Conservation (phyloP, 2,888 invertebrate genomes). For the Lepidonotus clava region DNA sequence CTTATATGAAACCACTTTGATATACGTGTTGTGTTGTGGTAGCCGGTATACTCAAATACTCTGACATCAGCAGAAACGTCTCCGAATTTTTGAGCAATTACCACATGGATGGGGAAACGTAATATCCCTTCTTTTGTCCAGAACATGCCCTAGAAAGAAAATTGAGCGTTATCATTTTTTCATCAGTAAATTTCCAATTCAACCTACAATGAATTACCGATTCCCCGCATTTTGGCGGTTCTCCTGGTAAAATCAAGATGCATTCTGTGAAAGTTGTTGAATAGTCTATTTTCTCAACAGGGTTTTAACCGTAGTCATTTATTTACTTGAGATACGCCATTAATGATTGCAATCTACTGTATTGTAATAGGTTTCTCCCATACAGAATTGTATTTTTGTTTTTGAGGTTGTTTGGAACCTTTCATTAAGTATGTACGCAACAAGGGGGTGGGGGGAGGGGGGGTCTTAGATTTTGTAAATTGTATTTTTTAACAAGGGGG, state of each 20-base stretch:
- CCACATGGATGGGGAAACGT: constrained; percentile 28
- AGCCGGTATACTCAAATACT: not conserved
- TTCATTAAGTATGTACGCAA: too few relatives aligned
- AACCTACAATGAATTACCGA: too few relatives aligned
- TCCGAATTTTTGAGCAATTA: not conserved
- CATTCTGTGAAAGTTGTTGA: not conserved
- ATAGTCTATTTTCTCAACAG: not conserved
- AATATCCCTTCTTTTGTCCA: not conserved
- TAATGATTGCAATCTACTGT: not conserved
- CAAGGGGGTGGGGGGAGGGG: too few relatives aligned
- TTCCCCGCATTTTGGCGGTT: not conserved
- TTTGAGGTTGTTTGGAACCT: too few relatives aligned
- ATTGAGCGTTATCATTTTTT: not conserved
- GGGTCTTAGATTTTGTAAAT: too few relatives aligned
- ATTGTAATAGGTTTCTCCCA: not conserved
- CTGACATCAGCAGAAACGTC: not conserved
- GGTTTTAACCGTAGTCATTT: not conserved
- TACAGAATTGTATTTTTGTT: too few relatives aligned
- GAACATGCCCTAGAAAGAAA: not conserved
- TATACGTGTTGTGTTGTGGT: constrained; percentile 7
- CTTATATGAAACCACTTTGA: constrained; percentile 15
- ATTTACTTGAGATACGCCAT: not conserved
- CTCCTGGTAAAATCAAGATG: not conserved
- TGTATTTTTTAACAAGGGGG: too few relatives aligned
- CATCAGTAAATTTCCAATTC: not conserved